These are phyloP conservation scores for Tympanoctomys barrerae DNA, from an alignment of 2,797 vertebrate species.

Conservation along the genomic window DNA sequence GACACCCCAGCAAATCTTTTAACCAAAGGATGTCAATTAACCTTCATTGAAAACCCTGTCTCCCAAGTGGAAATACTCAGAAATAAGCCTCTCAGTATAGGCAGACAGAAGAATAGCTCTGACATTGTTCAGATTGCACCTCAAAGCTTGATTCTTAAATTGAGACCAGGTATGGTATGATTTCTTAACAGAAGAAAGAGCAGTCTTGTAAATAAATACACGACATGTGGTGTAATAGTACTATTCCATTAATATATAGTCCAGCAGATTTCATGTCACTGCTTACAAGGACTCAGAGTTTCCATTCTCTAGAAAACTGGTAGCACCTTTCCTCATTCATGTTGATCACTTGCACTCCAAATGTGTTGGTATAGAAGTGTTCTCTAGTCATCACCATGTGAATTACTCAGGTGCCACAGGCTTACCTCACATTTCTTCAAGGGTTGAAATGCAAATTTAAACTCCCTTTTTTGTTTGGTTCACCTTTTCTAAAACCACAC, in stretches of 20 bases:
- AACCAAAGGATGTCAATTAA: slow-evolving; percentile 91
- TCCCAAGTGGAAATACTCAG: slow-evolving; percentile 90
- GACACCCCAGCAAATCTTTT: slow-evolving; percentile 91
- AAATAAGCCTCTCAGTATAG: slow-evolving; percentile 90
- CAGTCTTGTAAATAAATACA: slow-evolving; percentile 3
- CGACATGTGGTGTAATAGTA: background rate
- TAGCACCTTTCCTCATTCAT: slow-evolving; percentile 41
- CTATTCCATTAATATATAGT: background rate
- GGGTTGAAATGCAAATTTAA: slow-evolving; percentile 72
- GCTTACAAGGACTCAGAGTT: slow-evolving; percentile 7
- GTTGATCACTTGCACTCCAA: slow-evolving; percentile 1
- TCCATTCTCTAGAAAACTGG: slow-evolving; percentile 11
- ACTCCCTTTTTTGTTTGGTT: slow-evolving; percentile 52
- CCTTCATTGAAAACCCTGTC: slow-evolving; percentile 92
- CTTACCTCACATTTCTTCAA: slow-evolving; percentile 64
- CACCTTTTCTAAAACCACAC: slow-evolving; percentile 64
- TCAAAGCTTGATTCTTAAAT: slow-evolving; percentile 93
- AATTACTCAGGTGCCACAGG: slow-evolving; percentile 55
- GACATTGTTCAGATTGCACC: slow-evolving; percentile 95
- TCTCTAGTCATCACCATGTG: slow-evolving; percentile 31
- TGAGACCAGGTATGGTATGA: slow-evolving; percentile 92
- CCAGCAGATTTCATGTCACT: background rate
- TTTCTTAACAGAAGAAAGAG: background rate
- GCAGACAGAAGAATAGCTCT: slow-evolving; percentile 84
- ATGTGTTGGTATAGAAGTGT: slow-evolving; percentile 34